phyloP scores from a whole-genome alignment of 64 coral and sea anemone species.

The Porites lutea region DNA sequence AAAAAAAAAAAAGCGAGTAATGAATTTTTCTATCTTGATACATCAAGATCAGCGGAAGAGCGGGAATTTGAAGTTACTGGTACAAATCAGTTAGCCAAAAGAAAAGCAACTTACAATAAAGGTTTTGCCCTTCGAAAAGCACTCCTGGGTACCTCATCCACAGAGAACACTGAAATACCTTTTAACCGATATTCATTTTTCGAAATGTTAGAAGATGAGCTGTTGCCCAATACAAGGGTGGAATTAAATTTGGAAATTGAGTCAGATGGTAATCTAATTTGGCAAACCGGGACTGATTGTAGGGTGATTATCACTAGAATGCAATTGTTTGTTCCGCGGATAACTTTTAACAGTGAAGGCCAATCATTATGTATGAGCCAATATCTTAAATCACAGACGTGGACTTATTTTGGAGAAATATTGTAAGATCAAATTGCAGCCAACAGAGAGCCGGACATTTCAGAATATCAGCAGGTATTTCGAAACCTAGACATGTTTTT shows the following conservation, averaged over 20 bases:
- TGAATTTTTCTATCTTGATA: conserved; percentile 53
- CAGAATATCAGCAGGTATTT: not conserved
- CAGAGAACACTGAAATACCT: conserved; percentile 47
- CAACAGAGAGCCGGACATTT: not conserved
- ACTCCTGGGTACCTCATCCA: not conserved
- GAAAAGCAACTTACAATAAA: not conserved
- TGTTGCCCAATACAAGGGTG: not conserved
- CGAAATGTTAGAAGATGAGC: not conserved
- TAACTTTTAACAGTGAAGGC: conserved; percentile 39
- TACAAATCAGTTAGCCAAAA: not conserved
- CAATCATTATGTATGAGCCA: conserved; percentile 5
- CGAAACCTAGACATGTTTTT: conserved; percentile 52
- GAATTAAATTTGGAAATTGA: not conserved
- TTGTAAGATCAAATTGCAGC: not conserved
- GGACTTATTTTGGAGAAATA: conserved; percentile 15
- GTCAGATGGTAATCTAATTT: conserved; percentile 42
- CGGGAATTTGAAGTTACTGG: too few relatives aligned
- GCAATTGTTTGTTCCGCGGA: conserved; percentile 1
- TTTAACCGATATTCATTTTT: conserved; percentile 68
- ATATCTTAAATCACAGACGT: conserved; percentile 28
- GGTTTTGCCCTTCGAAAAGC: conserved; percentile 24
- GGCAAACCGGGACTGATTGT: conserved; percentile 19
- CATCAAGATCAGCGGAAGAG: not conserved
- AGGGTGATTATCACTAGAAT: conserved; percentile 14
- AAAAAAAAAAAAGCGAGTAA: not conserved